Percentiles rank a stretch among this genome's conserved stretches.
Conservation (phyloP, 2,888 invertebrate species). For the Pilophorus perplexus region DNA sequence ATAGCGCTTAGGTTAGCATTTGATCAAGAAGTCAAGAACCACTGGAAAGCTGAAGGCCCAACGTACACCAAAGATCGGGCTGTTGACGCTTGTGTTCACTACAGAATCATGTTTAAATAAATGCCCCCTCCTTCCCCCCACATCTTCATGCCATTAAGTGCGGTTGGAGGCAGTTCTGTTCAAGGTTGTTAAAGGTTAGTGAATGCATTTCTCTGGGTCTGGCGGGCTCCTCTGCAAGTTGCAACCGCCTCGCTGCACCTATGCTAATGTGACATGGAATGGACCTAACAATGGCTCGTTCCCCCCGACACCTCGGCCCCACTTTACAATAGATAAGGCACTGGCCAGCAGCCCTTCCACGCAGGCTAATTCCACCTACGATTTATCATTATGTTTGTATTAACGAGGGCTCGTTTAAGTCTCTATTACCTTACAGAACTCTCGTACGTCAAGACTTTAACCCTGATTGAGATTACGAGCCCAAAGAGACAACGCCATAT, state of each 20-base stretch:
- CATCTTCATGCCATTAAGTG: too few species aligned
- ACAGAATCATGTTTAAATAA: too few species aligned
- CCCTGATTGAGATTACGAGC: background rate
- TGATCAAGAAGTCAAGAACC: too few species aligned
- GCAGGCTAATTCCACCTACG: constrained; percentile 40
- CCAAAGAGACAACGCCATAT: too few species aligned
- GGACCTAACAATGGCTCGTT: constrained; percentile 42
- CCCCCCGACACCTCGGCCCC: constrained; percentile 42
- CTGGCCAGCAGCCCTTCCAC: constrained; percentile 29
- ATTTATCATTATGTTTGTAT: constrained; percentile 44
- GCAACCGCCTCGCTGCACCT: constrained; percentile 24
- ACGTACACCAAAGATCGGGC: too few species aligned
- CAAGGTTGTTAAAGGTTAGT: constrained; percentile 39
- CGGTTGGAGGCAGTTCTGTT: constrained; percentile 26
- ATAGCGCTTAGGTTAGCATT: too few species aligned
- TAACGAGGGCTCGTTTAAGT: constrained; percentile 41
- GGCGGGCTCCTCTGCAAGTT: too few species aligned
- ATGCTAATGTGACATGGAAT: constrained; percentile 42
- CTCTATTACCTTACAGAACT: constrained; percentile 27
- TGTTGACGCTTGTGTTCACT: too few species aligned
- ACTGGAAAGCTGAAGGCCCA: too few species aligned
- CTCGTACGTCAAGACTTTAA: background rate
- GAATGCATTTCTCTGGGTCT: constrained; percentile 29
- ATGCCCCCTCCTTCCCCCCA: too few species aligned
- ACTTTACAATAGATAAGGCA: constrained; percentile 42